Evolutionary conservation across 2,797 vertebrate genomes (phyloP).

Genomic region (Dallia pectoralis): DNA sequence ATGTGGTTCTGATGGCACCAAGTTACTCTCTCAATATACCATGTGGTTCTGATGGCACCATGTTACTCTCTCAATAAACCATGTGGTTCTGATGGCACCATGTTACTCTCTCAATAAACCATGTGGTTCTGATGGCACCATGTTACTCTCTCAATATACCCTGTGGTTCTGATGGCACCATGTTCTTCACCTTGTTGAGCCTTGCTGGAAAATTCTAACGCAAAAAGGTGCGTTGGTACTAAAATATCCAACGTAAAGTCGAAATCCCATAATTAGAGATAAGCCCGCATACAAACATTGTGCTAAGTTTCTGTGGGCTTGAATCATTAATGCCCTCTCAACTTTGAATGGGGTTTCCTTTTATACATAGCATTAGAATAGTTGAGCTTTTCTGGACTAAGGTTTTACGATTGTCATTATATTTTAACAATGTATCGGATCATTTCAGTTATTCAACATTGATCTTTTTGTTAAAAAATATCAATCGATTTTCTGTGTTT

Average conservation of each 20-base stretch:
- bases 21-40: too few species aligned
- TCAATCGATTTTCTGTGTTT: conserved; percentile 3
- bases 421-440: not conserved
- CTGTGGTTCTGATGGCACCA: not conserved
- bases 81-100: too few species aligned
- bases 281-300: not conserved
- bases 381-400: not conserved
- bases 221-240: not conserved
- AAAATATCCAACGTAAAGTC: not conserved
- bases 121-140: too few species aligned
- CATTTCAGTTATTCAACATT: not conserved
- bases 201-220: conserved; percentile 5
- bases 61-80: too few species aligned
- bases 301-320: not conserved
- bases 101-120: too few species aligned
- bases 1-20: too few species aligned
- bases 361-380: not conserved
- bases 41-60: too few species aligned
- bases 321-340: not conserved
- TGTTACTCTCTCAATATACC: too few species aligned
- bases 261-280: not conserved
- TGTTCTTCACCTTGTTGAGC: not conserved
- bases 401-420: not conserved
- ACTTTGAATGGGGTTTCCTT: not conserved
- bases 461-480: not conserved